Evolutionary conservation across 2,113 vertebrate genomes (phyloP).

Genomic region (Paramisgurnus dabryanus): DNA sequence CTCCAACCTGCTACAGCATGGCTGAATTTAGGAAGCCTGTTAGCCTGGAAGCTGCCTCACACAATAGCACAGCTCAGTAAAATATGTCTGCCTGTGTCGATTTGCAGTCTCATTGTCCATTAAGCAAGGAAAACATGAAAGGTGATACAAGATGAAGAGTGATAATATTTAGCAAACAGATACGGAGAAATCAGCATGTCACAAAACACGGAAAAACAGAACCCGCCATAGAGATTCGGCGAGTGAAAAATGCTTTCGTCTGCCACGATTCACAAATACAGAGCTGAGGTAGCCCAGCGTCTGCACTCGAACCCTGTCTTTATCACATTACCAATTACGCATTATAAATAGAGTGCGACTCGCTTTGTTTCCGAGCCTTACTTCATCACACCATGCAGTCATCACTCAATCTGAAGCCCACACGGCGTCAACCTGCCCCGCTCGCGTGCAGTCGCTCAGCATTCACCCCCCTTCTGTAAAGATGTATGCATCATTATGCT

Average conservation of each 20-base stretch:
- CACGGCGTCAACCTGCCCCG: slow-evolving; percentile 63
- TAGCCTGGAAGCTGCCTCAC: slow-evolving; percentile 59
- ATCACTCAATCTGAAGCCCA: slow-evolving; percentile 75
- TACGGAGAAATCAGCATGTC: not conserved
- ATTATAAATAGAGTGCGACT: slow-evolving; percentile 73
- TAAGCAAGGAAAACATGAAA: slow-evolving; percentile 69
- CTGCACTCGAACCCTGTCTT: slow-evolving; percentile 49
- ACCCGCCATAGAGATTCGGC: not conserved
- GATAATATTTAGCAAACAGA: slow-evolving; percentile 48
- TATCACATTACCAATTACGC: slow-evolving; percentile 77
- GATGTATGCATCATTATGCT: slow-evolving; percentile 68
- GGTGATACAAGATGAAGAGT: slow-evolving; percentile 64
- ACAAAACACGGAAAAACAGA: slow-evolving; percentile 26
- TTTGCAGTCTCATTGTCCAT: slow-evolving; percentile 67
- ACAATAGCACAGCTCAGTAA: slow-evolving; percentile 72
- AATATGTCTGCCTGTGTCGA: slow-evolving; percentile 69
- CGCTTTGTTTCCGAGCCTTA: slow-evolving; percentile 66
- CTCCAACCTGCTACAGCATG: slow-evolving; percentile 63
- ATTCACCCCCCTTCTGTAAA: slow-evolving; percentile 23
- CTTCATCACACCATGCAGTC: slow-evolving; percentile 73
- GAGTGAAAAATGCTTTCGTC: slow-evolving; percentile 24
- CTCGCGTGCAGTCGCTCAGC: slow-evolving; percentile 17
- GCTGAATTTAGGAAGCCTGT: slow-evolving; percentile 66
- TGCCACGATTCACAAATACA: not conserved
- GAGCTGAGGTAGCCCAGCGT: slow-evolving; percentile 7